These are phyloP conservation scores for Nycteola revayana DNA, from an alignment of 2,888 invertebrate genomes.

Conservation along the genomic window DNA sequence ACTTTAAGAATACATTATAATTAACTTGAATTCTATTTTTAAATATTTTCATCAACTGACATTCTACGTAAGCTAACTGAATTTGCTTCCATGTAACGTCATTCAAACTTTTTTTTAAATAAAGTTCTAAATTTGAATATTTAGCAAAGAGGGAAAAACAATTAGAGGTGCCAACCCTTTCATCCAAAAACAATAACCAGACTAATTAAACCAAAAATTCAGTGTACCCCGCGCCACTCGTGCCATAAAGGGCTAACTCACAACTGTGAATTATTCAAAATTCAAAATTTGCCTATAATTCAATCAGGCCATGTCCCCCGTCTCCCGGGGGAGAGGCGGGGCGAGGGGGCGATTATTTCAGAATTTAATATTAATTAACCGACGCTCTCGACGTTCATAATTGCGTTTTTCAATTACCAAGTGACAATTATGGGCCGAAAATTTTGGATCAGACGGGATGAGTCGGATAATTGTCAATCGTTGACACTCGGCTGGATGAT, in stretches of 20 bases:
- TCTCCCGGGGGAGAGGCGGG: slow-evolving; percentile 55
- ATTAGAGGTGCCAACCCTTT: slow-evolving; percentile 23
- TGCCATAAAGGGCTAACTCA: slow-evolving; percentile 71
- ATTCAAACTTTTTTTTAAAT: no score
- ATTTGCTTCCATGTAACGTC: no score
- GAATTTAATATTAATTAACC: slow-evolving; percentile 83
- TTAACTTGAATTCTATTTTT: no score
- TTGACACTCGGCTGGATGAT: slow-evolving; percentile 32
- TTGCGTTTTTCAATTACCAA: slow-evolving; percentile 81
- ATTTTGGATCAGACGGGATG: slow-evolving; percentile 63
- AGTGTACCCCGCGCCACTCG: slow-evolving; percentile 36
- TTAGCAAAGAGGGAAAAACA: slow-evolving; percentile 24
- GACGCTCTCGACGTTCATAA: slow-evolving; percentile 68
- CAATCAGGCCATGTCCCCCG: slow-evolving; percentile 62
- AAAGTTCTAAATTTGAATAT: no score
- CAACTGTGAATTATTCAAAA: slow-evolving; percentile 75
- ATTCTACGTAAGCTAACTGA: no score
- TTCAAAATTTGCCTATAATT: slow-evolving; percentile 80
- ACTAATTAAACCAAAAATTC: slow-evolving; percentile 43
- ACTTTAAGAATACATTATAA: no score
- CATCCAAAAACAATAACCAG: slow-evolving; percentile 30
- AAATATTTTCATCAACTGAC: no score
- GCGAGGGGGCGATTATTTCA: slow-evolving; percentile 72
- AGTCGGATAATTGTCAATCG: slow-evolving; percentile 64
- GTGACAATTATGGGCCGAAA: slow-evolving; percentile 75